Conservation (phyloP, 2,888 invertebrate species). For the Timema cristinae region DNA sequence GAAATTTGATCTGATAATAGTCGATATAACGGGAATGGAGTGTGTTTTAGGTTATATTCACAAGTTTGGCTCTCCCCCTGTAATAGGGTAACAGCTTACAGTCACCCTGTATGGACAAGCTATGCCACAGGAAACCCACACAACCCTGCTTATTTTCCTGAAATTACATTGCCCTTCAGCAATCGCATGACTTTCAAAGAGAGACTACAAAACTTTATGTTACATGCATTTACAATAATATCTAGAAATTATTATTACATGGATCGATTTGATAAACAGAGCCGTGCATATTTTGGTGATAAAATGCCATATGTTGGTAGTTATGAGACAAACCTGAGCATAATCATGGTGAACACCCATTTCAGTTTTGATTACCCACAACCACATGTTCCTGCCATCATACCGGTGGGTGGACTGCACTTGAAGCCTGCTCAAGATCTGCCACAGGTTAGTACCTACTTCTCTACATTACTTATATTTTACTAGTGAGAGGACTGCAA, state of each 20-base stretch:
- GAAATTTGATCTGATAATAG: conserved; percentile 27
- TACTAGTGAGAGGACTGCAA: background rate
- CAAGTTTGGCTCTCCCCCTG: conserved; percentile 25
- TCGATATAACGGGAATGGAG: conserved; percentile 21
- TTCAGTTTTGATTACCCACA: conserved; percentile 37
- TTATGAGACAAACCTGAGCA: conserved; percentile 47
- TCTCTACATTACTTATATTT: background rate
- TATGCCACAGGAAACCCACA: conserved; percentile 24
- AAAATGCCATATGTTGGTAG: conserved; percentile 39
- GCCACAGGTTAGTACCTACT: conserved; percentile 41
- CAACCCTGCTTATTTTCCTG: conserved; percentile 24
- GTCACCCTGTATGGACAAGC: conserved; percentile 22
- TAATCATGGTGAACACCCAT: conserved; percentile 46
- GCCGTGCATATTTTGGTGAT: conserved; percentile 31
- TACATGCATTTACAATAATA: conserved; percentile 7
- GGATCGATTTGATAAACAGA: conserved; percentile 22
- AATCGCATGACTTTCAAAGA: conserved; percentile 29
- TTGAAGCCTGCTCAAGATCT: conserved; percentile 42
- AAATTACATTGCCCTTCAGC: conserved; percentile 19
- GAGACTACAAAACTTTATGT: conserved; percentile 25
- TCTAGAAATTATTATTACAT: conserved; percentile 10
- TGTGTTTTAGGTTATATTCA: conserved; percentile 25
- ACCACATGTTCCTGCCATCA: conserved; percentile 45
- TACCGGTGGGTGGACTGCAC: conserved; percentile 47
- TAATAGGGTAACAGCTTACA: conserved; percentile 28